A percentile compares a stretch with the other conserved stretches of the same genome.
Conservation (phyloP, 2,797 vertebrate genomes). For the Sebastiscus albofasciatus region DNA sequence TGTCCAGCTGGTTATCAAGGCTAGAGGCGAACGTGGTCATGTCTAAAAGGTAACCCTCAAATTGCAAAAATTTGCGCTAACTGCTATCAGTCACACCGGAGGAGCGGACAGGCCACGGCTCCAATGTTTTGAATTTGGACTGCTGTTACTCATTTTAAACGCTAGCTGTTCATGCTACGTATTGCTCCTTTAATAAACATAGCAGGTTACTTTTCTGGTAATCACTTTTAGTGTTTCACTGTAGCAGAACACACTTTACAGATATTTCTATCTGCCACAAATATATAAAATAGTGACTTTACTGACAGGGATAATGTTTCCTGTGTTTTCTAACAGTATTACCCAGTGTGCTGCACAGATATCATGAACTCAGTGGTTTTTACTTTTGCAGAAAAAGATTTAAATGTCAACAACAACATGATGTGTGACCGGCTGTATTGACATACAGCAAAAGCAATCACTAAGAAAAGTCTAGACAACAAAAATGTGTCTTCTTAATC, state of each 20-base stretch:
- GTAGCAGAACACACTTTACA: neutral
- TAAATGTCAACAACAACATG: too few species aligned
- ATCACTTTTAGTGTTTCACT: neutral
- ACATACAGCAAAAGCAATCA: neutral
- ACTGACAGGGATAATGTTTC: neutral
- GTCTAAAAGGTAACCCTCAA: too few species aligned
- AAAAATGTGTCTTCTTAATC: neutral
- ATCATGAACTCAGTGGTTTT: too few species aligned
- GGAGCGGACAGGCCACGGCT: too few species aligned
- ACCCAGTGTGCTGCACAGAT: too few species aligned
- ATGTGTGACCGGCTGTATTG: neutral
- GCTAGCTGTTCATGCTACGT: fast-evolving
- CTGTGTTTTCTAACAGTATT: too few species aligned
- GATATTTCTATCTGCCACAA: neutral
- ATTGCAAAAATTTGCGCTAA: too few species aligned
- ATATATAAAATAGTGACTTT: neutral
- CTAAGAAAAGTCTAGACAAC: neutral
- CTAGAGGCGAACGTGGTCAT: too few species aligned
- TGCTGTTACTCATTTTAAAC: too few species aligned
- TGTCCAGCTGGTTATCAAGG: too few species aligned
- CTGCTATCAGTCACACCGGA: too few species aligned
- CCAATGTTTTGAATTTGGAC: too few species aligned
- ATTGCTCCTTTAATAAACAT: neutral
- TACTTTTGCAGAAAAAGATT: fast-evolving
- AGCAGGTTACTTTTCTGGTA: neutral